These are phyloP conservation scores for Melanotaenia pygmaea DNA, from an alignment of 2,797 vertebrate species.

Conservation along the genomic window DNA sequence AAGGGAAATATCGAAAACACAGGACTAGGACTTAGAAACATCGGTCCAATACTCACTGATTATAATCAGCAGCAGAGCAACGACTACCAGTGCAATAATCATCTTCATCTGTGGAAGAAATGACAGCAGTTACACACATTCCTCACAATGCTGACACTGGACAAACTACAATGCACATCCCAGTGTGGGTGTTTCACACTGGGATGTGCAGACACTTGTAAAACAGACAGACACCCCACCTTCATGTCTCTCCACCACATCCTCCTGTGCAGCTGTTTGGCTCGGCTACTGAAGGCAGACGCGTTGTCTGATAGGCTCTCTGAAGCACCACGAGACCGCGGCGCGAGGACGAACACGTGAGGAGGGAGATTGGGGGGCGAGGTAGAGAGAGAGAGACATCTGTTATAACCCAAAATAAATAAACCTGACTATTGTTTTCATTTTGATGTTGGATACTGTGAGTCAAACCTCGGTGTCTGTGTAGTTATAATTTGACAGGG, in stretches of 20 bases:
- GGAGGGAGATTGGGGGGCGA: neutral
- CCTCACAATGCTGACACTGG: neutral
- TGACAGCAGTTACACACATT: conserved; percentile 10
- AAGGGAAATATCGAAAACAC: neutral
- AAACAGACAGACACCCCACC: conserved; percentile 73
- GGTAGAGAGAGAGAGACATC: neutral
- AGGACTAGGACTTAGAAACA: neutral
- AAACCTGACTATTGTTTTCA: conserved; percentile 8
- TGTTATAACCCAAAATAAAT: conserved; percentile 20
- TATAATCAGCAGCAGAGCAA: conserved; percentile 91
- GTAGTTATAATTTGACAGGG: conserved; percentile 14
- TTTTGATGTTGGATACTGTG: conserved; percentile 5
- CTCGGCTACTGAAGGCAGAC: conserved; percentile 97
- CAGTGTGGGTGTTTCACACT: neutral
- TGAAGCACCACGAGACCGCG: conserved; percentile 54
- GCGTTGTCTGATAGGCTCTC: conserved; percentile 98
- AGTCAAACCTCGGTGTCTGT: conserved; percentile 11
- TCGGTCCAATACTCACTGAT: conserved; percentile 87
- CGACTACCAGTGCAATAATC: conserved; percentile 88
- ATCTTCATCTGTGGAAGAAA: conserved; percentile 90
- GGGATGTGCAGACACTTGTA: conserved; percentile 8
- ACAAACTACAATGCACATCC: neutral
- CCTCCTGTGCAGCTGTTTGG: conserved; percentile 95
- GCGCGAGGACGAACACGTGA: conserved; percentile 23
- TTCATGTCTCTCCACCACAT: conserved; percentile 99